Evolutionary conservation across 2,113 vertebrate genomes (phyloP).

Genomic region (Alouatta palliata): DNA sequence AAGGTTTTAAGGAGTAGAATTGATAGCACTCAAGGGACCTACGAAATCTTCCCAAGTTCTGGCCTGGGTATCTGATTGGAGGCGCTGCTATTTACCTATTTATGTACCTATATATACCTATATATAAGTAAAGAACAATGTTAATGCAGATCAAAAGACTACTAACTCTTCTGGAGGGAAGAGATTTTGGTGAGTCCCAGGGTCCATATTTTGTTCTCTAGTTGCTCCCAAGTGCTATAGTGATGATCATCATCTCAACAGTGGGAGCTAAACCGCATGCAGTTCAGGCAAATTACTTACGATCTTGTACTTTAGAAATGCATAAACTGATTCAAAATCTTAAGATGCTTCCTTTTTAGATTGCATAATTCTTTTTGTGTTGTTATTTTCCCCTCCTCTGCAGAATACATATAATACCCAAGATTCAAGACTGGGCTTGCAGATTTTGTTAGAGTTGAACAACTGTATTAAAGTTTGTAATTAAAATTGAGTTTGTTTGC

Average conservation of each 20-base stretch:
- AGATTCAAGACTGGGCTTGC: conserved; percentile 49
- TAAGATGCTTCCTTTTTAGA: conserved; percentile 12
- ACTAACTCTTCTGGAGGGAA: neutral
- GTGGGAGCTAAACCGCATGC: neutral
- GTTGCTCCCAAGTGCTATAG: neutral
- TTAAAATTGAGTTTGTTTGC: conserved; percentile 57
- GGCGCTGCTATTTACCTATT: neutral
- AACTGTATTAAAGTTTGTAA: conserved; percentile 47
- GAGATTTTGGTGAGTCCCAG: neutral
- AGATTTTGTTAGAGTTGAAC: conserved; percentile 34
- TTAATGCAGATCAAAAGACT: neutral
- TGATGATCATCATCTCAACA: neutral
- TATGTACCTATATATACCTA: neutral
- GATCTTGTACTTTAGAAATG: conserved; percentile 31
- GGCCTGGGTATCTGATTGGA: neutral
- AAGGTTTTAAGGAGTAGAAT: neutral
- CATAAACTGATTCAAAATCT: conserved; percentile 8
- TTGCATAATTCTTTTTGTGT: neutral
- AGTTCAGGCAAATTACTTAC: conserved; percentile 16
- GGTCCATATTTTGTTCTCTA: conserved; percentile 9
- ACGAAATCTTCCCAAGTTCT: neutral
- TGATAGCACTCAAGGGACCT: neutral
- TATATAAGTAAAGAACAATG: neutral
- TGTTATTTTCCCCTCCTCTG: neutral
- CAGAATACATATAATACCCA: neutral